Conservation (phyloP, 1,140 invertebrate genomes). For the Aphidius gifuensis region DNA sequence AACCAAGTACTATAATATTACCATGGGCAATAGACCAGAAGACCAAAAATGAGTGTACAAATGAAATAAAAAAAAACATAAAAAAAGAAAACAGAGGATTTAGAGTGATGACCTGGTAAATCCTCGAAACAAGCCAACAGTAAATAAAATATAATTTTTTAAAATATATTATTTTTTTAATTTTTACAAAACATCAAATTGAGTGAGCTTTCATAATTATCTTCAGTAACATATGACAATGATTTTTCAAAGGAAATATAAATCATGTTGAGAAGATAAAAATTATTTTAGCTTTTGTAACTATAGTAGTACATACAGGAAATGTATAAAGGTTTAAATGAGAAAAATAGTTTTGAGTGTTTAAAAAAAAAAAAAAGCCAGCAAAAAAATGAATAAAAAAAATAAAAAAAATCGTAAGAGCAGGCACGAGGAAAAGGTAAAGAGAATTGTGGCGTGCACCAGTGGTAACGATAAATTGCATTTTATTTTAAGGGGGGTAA, state of each 20-base stretch:
- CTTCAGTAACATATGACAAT: neutral
- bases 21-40: conserved; percentile 19
- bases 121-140: conserved; percentile 9
- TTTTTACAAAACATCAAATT: too few species aligned
- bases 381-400: conserved; percentile 19
- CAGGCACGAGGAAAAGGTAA: conserved; percentile 3
- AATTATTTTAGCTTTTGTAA: too few species aligned
- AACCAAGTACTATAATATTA: conserved; percentile 26
- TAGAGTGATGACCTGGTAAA: conserved; percentile 17
- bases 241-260: too few species aligned
- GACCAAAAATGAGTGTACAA: neutral
- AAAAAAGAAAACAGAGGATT: too few species aligned
- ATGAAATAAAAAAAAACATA: too few species aligned
- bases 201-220: too few species aligned
- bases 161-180: too few species aligned
- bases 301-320: too few species aligned
- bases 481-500: conserved; percentile 37
- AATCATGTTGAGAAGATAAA: too few species aligned
- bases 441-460: conserved; percentile 26
- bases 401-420: neutral
- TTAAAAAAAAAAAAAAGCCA: too few species aligned
- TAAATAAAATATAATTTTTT: too few species aligned
- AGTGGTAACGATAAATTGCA: conserved; percentile 48
- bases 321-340: too few species aligned
- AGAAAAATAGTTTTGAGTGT: conserved; percentile 23